These are phyloP conservation scores for Lucifuga dentata DNA, from an alignment of 2,113 vertebrate species.

Conservation along the genomic window DNA sequence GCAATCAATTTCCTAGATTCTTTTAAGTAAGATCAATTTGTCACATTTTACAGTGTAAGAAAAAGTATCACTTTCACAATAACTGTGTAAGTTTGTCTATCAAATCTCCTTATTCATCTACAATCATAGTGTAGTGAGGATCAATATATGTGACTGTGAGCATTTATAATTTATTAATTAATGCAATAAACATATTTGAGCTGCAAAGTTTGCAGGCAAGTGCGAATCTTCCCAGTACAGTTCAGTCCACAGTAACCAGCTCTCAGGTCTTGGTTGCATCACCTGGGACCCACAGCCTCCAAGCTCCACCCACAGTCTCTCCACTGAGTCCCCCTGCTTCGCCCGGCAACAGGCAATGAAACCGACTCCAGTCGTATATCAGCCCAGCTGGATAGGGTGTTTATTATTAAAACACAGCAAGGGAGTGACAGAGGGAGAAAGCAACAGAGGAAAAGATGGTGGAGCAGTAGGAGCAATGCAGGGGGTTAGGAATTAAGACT, in stretches of 20 bases:
- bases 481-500: constrained; percentile 50
- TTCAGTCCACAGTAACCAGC: constrained; percentile 14
- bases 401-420: constrained; percentile 75
- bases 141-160: not conserved
- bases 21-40: too few relatives aligned
- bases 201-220: constrained; percentile 25
- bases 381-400: constrained; percentile 67
- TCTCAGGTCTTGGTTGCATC: constrained; percentile 51
- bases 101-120: too few relatives aligned
- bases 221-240: constrained; percentile 29
- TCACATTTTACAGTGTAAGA: too few relatives aligned
- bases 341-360: constrained; percentile 77
- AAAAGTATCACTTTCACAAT: too few relatives aligned
- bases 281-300: constrained; percentile 61
- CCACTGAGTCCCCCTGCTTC: constrained; percentile 47
- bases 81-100: too few relatives aligned
- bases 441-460: constrained; percentile 67
- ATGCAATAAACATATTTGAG: constrained; percentile 18
- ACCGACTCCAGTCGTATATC: constrained; percentile 65
- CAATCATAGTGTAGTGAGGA: too few relatives aligned
- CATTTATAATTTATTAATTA: not conserved
- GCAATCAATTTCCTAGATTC: too few relatives aligned
- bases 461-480: constrained; percentile 37
- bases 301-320: not conserved
- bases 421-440: constrained; percentile 71